These are phyloP conservation scores for Galeopterus variegatus DNA, from an alignment of 2,113 vertebrate genomes.

Conservation along the genomic window DNA sequence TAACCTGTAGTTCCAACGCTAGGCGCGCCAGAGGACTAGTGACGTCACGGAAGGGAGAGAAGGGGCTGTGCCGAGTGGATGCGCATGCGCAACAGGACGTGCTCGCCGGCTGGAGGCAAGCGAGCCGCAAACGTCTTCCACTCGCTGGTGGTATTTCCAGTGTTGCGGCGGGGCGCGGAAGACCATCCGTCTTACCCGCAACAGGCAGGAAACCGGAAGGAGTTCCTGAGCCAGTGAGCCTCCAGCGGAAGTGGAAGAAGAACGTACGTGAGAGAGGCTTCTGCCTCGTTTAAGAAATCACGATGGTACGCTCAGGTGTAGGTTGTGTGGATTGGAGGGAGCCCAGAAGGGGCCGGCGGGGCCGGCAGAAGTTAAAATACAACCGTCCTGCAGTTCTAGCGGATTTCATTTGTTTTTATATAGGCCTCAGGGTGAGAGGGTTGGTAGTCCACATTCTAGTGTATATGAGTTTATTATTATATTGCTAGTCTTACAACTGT, in stretches of 20 bases:
- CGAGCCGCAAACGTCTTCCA: rapidly evolving
- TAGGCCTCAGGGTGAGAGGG: not conserved
- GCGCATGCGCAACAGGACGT: not conserved
- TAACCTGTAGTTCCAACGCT: rapidly evolving
- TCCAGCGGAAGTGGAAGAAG: constrained; percentile 6
- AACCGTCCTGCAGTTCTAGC: not conserved
- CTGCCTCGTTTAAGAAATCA: not conserved
- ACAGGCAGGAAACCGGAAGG: not conserved
- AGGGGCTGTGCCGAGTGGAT: rapidly evolving
- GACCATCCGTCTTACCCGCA: rapidly evolving
- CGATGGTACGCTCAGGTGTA: not conserved
- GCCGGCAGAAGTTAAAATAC: not conserved
- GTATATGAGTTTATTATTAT: not conserved
- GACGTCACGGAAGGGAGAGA: not conserved
- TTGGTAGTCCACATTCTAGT: not conserved
- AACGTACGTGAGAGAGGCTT: not conserved
- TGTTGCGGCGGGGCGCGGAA: rapidly evolving
- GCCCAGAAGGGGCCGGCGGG: not conserved
- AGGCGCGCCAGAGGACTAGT: not conserved
- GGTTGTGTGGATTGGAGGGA: not conserved
- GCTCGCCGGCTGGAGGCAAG: rapidly evolving
- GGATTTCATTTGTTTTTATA: not conserved
- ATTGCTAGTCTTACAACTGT: not conserved
- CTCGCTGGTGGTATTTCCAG: rapidly evolving
- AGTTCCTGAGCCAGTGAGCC: not conserved